Base-by-base conservation (phyloP, 2,113 vertebrate genomes). In the Nothoprocta pentlandii region DNA sequence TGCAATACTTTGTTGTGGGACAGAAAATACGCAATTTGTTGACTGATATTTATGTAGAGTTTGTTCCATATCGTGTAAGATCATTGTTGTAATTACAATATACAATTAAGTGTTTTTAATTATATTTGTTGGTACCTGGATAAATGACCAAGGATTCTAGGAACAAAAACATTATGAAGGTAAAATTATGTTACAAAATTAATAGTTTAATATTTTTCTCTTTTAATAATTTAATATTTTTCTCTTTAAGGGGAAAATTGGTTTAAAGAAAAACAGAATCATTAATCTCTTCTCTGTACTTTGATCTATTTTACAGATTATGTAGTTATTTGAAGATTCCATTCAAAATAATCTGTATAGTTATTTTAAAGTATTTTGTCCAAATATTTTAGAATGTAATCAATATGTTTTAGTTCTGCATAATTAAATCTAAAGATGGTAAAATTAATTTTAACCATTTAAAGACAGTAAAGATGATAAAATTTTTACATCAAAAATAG, bases 71-170 rank as follows among this genome's bases (percentile, higher is more conserved):
- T 94, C 3, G 22, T 95, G 54, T 95, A 96, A 95, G 46, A 53
- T 67, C 90, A 17, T 92, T 93, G 87, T 90, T 92, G 82, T 89
- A 95, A 76, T 95, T 96, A 74, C 75, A 95, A 80, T 89, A 91
- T 95, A 94, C 87, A 94, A 93, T 47, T 91, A 92, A 88, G 71
- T 92, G 53, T 82, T 97, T 89, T 98, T 95, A 92, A 94, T 95
- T 97, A 92, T 80, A 93, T 89, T 88, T 96, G 80, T 95, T 97
- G 75, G 80, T 68, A 96, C 96, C 91, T 97, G 97, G 97, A 98
- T 92, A 98, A 98, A 98, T 98, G 97, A 98, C 96, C 97, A 64
- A 85, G 15, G 83, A 74, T 80, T 96, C 51, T 82, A 92, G 23
- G 19, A 91, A 77, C 92, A 79, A 13, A 69, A 93, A 44, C 84